A percentile compares a stretch with the other conserved stretches of the same genome.
Conservation (phyloP, 2,888 invertebrate species). For the Habroteleia sp. region DNA sequence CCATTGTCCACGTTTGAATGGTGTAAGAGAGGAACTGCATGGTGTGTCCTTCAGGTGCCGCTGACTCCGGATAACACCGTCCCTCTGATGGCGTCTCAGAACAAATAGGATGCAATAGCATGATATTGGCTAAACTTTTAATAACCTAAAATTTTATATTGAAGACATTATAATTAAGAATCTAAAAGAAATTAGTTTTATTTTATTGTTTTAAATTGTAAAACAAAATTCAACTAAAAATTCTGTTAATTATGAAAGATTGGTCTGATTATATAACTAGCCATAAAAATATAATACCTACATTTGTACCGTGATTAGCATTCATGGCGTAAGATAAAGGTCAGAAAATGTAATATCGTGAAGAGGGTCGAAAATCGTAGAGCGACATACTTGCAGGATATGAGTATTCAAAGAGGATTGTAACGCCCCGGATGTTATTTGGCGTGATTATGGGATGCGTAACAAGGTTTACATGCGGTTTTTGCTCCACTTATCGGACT, state of each 20-base stretch:
- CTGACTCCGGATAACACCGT: too few species aligned
- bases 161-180: too few species aligned
- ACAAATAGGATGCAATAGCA: too few species aligned
- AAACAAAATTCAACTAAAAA: too few species aligned
- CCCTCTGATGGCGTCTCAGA: too few species aligned
- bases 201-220: too few species aligned
- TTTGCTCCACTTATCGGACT: slow-evolving; percentile 67
- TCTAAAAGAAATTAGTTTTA: too few species aligned
- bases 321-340: slow-evolving; percentile 55
- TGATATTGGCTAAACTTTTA: too few species aligned
- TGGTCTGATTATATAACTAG: slow-evolving; percentile 6
- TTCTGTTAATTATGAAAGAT: slow-evolving; percentile 21
- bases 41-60: too few species aligned
- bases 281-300: slow-evolving; percentile 32
- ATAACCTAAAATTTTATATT: too few species aligned
- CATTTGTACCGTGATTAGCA: slow-evolving; percentile 44
- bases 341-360: slow-evolving; percentile 62
- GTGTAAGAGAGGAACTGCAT: too few species aligned
- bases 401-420: slow-evolving; percentile 55
- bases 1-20: too few species aligned
- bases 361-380: slow-evolving; percentile 59
- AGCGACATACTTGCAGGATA: slow-evolving; percentile 51
- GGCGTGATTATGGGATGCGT: slow-evolving; percentile 55
- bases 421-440: slow-evolving; percentile 55
- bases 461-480: slow-evolving; percentile 59